Evolutionary conservation across 2,797 vertebrate genomes (phyloP).

Genomic region (Ctenopoma kingsleyae): DNA sequence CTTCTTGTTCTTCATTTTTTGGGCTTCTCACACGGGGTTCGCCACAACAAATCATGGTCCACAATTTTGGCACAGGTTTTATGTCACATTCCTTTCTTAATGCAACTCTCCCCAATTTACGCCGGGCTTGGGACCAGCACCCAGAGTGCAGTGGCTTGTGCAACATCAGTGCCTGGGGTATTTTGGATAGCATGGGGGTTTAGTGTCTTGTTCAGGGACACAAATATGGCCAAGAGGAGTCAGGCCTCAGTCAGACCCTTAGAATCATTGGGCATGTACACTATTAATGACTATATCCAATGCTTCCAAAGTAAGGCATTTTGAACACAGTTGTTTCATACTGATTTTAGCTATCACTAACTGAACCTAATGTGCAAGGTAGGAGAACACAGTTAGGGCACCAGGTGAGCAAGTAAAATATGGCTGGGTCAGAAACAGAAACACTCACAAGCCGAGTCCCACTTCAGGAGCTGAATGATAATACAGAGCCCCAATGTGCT

Average conservation of each 20-base stretch:
- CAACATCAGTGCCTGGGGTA: no score
- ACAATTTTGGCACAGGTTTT: no score
- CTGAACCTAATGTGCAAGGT: slow-evolving; percentile 5
- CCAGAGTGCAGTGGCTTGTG: neutral
- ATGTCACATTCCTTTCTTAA: neutral
- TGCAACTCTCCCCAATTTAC: neutral
- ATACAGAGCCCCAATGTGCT: neutral
- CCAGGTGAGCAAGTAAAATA: slow-evolving; percentile 25
- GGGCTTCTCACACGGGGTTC: no score
- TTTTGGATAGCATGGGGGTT: neutral
- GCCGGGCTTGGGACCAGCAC: neutral
- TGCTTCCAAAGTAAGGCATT: no score
- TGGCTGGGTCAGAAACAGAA: slow-evolving; percentile 1
- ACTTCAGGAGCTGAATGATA: neutral
- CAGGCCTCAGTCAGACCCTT: neutral
- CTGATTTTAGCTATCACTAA: no score
- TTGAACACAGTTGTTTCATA: no score
- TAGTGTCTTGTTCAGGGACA: neutral
- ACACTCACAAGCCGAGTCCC: neutral
- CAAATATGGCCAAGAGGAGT: neutral
- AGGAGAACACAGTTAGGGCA: neutral
- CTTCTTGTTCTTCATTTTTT: no score
- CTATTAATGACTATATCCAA: no score
- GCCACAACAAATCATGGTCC: no score
- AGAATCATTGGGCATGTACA: no score